A percentile compares a stretch with the other conserved stretches of the same genome.
phyloP scores from a whole-genome alignment of 2,113 vertebrate genomes.

The Phrynosoma platyrhinos region DNA sequence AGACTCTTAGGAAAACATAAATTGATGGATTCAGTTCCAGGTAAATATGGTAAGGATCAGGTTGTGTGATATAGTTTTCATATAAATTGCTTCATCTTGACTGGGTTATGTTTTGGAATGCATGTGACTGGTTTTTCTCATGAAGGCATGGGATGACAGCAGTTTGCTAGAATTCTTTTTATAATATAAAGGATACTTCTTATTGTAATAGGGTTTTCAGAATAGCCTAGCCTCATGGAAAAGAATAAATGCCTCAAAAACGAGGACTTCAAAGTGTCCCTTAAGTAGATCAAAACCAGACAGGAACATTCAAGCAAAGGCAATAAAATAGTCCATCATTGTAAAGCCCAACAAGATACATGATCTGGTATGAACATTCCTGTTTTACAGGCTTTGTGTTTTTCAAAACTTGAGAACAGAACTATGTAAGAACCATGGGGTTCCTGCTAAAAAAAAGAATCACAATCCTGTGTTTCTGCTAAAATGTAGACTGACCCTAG shows the following conservation, averaged over 20 bases:
- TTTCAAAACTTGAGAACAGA: too few species aligned
- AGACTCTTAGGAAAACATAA: background rate
- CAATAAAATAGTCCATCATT: background rate
- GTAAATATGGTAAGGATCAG: background rate
- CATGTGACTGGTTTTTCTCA: background rate
- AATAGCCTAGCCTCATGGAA: background rate
- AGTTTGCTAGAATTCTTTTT: background rate
- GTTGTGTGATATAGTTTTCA: background rate
- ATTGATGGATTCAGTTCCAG: background rate
- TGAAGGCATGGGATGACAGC: background rate
- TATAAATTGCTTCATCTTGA: constrained; percentile 1
- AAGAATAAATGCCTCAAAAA: background rate
- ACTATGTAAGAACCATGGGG: too few species aligned
- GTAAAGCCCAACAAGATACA: background rate
- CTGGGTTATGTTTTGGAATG: background rate
- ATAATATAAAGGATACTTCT: background rate
- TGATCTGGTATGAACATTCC: too few species aligned
- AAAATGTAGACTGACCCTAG: too few species aligned
- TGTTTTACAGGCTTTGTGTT: too few species aligned
- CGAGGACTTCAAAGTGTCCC: background rate
- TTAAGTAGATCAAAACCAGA: background rate
- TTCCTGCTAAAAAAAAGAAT: too few species aligned
- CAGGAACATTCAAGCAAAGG: background rate
- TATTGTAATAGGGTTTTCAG: background rate
- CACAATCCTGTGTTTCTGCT: background rate